A percentile compares a stretch with the other conserved stretches of the same genome.
These are phyloP conservation scores for Allygus modestus DNA, from an alignment of 2,888 invertebrate species.

Conservation along the genomic window DNA sequence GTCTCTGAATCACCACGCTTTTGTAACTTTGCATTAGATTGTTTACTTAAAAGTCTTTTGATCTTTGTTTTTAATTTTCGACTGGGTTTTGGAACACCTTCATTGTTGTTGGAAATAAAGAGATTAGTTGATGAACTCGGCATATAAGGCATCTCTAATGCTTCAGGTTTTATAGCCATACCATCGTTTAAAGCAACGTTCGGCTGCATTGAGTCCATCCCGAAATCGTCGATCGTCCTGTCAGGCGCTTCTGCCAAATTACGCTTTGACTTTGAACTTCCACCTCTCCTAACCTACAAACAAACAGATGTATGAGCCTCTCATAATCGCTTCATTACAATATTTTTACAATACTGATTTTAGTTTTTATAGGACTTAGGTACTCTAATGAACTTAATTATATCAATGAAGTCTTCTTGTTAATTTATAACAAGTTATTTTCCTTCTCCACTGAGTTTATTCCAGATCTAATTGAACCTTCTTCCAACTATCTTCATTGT, in stretches of 20 bases:
- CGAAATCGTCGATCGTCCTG: not conserved
- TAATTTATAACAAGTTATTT: no score
- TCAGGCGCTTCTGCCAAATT: not conserved
- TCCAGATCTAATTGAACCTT: no score
- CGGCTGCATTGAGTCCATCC: constrained; percentile 11
- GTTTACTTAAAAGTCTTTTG: not conserved
- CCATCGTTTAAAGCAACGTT: not conserved
- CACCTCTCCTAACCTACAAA: constrained; percentile 36
- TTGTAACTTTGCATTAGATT: not conserved
- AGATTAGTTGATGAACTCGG: not conserved
- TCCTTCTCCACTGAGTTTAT: not conserved
- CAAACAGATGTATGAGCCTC: constrained; percentile 38
- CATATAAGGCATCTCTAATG: not conserved
- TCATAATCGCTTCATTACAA: not conserved
- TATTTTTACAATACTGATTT: no score
- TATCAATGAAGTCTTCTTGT: no score
- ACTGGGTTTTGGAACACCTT: not conserved
- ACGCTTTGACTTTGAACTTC: constrained; percentile 20
- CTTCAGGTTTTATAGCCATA: not conserved
- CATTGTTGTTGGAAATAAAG: not conserved
- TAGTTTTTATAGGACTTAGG: no score
- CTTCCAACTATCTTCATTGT: no score
- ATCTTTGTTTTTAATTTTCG: not conserved
- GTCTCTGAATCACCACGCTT: not conserved
- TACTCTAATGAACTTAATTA: no score